These are phyloP conservation scores for Bombus picipes DNA, from an alignment of 1,140 invertebrate species.

Conservation along the genomic window DNA sequence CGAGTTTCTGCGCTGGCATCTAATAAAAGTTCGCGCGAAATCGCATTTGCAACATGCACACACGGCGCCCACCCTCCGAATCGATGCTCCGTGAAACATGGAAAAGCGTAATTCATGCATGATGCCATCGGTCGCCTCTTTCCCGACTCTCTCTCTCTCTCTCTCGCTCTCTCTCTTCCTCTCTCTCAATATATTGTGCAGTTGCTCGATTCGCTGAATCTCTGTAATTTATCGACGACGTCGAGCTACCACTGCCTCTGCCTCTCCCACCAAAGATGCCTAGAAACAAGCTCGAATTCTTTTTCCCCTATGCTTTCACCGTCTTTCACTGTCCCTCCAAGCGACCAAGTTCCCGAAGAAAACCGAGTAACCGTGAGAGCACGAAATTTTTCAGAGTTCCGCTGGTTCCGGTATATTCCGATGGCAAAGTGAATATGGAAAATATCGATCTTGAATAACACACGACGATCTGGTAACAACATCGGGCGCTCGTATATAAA, in stretches of 20 bases:
- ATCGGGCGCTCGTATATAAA: neutral
- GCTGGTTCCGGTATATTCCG: neutral
- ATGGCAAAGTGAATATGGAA: neutral
- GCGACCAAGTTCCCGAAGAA: neutral
- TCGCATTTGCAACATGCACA: neutral
- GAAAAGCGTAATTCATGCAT: conserved; percentile 41
- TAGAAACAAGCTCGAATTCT: neutral
- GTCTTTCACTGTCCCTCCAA: neutral
- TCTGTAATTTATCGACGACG: conserved; percentile 46
- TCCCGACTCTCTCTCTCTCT: neutral
- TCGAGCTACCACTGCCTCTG: neutral
- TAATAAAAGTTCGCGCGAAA: conserved; percentile 24
- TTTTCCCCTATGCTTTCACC: neutral
- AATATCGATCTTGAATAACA: neutral
- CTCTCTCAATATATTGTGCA: conserved; percentile 14
- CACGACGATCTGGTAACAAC: neutral
- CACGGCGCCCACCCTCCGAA: neutral
- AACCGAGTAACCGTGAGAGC: neutral
- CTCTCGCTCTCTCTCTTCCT: neutral
- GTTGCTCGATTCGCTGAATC: conserved; percentile 46
- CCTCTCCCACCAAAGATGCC: too few species aligned
- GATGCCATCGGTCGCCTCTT: conserved; percentile 3
- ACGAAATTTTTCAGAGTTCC: neutral
- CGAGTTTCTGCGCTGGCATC: neutral
- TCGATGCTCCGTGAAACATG: conserved; percentile 30